Conservation (phyloP, 2,113 vertebrate species). For the Dolichallabes microphthalmus region DNA sequence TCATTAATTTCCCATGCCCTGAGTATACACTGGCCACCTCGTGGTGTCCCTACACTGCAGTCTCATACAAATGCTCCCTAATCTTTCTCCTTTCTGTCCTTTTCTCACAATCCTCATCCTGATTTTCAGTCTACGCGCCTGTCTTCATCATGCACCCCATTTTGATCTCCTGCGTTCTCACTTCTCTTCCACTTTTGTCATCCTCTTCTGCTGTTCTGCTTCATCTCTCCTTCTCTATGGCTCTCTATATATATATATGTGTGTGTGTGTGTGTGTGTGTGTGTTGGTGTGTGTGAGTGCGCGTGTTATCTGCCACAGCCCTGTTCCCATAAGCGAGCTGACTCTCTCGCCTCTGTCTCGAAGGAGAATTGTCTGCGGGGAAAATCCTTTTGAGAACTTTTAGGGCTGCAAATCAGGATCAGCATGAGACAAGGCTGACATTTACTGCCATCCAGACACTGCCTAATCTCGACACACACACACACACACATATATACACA, state of each 20-base stretch:
- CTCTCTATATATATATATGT: not conserved
- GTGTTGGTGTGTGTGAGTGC: conserved; percentile 1
- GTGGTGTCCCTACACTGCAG: not conserved
- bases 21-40: not conserved
- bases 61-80: not conserved
- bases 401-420: conserved; percentile 40
- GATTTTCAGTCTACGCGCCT: not conserved
- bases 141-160: not conserved
- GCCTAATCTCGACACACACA: conserved; percentile 3
- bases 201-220: not conserved
- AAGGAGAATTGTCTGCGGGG: conserved; percentile 4
- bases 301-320: conserved; percentile 24
- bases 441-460: conserved; percentile 32
- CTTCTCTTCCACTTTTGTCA: not conserved
- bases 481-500: conserved; percentile 2
- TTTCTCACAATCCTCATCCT: not conserved
- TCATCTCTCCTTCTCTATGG: not conserved
- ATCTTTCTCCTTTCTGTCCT: not conserved
- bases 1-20: not conserved
- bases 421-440: conserved; percentile 37
- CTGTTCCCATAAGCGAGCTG: not conserved
- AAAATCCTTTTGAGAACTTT: conserved; percentile 40
- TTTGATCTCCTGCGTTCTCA: not conserved
- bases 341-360: conserved; percentile 7
- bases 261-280: not conserved